Percentiles rank a stretch among this genome's conserved stretches.
Conservation (phyloP, 2,797 vertebrate species). For the Myotis pilosus region DNA sequence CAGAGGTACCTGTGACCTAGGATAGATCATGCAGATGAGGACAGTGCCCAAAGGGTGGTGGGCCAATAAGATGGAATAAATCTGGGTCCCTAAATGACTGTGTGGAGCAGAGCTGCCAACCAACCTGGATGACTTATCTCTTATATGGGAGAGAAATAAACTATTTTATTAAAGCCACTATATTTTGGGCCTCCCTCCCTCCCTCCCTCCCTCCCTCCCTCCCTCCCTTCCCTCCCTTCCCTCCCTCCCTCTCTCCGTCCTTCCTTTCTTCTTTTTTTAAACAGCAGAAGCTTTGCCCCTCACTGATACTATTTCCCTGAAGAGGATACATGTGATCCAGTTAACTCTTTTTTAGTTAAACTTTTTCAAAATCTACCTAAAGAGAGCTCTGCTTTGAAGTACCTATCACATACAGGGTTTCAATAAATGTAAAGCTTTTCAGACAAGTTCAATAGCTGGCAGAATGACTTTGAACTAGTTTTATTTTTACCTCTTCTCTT, state of each 20-base stretch:
- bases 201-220: no score
- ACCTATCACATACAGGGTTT: neutral
- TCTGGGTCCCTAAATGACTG: neutral
- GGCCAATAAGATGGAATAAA: neutral
- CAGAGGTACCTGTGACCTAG: neutral
- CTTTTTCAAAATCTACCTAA: conserved; percentile 1
- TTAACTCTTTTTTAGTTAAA: neutral
- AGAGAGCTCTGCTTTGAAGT: neutral
- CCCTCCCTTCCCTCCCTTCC: no score
- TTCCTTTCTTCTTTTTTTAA: neutral
- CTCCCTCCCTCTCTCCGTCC: neutral
- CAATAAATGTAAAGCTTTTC: neutral
- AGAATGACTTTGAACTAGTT: neutral
- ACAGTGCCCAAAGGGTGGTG: neutral
- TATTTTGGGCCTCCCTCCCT: neutral
- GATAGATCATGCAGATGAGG: neutral
- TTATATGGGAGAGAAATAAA: neutral
- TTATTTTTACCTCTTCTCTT: conserved; percentile 23
- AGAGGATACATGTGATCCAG: neutral
- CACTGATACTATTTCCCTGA: neutral
- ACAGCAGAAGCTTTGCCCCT: neutral
- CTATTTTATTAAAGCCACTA: neutral
- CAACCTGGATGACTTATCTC: neutral
- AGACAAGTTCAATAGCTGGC: neutral
- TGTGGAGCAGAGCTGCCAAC: neutral